These are phyloP conservation scores for Microcebus griseorufus DNA, from an alignment of 2,113 vertebrate genomes.

Conservation along the genomic window DNA sequence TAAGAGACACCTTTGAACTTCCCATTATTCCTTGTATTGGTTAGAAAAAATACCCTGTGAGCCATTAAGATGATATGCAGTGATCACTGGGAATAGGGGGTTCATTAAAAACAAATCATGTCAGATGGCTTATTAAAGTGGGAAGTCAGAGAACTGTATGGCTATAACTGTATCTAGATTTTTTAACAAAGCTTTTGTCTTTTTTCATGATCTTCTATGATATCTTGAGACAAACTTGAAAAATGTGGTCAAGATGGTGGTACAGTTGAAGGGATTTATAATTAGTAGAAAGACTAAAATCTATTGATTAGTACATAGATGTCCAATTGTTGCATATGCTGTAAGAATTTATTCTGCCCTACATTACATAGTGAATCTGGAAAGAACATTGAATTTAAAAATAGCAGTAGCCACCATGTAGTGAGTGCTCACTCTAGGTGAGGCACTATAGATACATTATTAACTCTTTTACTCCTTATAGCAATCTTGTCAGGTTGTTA, in stretches of 20 bases:
- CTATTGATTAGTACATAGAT: neutral
- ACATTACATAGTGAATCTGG: neutral
- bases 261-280: slow-evolving; percentile 12
- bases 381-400: neutral
- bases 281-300: neutral
- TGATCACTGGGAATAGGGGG: neutral
- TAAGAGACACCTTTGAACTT: neutral
- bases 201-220: neutral
- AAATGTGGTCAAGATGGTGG: neutral
- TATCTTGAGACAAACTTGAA: neutral
- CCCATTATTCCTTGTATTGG: neutral
- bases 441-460: neutral
- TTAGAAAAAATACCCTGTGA: neutral
- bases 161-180: neutral
- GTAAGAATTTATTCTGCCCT: neutral
- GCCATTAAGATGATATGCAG: neutral
- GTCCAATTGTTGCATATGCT: neutral
- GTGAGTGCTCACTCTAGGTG: neutral
- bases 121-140: neutral
- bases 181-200: neutral
- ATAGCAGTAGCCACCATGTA: neutral
- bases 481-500: neutral
- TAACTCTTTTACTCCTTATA: neutral
- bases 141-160: neutral
- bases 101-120: neutral